Percentiles rank a stretch among this genome's conserved stretches.
phyloP scores from a whole-genome alignment of 1,140 invertebrate genomes.

The Drosophila serrata region DNA sequence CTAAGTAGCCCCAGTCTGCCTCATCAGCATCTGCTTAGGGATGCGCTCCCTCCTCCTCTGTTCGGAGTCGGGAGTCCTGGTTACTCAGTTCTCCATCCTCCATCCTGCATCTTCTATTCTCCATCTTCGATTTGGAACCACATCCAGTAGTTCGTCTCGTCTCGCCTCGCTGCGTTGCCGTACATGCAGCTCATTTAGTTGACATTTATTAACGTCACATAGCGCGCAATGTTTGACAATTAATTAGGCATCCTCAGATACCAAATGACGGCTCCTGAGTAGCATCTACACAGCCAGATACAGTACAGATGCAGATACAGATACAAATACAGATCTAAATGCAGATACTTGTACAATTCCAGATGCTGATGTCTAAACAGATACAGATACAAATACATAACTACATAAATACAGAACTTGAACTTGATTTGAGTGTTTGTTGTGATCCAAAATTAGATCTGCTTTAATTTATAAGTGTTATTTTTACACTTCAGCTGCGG shows the following conservation, averaged over 20 bases:
- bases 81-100: neutral
- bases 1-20: conserved; percentile 65
- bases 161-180: conserved; percentile 40
- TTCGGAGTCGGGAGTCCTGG: neutral
- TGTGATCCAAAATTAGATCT: conserved; percentile 33
- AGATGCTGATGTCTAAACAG: conserved; percentile 5
- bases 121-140: conserved; percentile 4
- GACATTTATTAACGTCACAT: conserved; percentile 83
- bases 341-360: neutral
- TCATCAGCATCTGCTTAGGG: conserved; percentile 47
- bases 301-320: conserved; percentile 11
- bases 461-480: conserved; percentile 54
- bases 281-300: conserved; percentile 10
- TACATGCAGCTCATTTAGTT: conserved; percentile 83
- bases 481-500: conserved; percentile 13
- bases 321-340: conserved; percentile 10
- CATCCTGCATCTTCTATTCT: conserved; percentile 3
- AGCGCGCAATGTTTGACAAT: conserved; percentile 82
- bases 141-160: conserved; percentile 49
- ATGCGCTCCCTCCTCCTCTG: neutral
- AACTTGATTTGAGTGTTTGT: conserved; percentile 33
- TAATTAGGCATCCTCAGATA: conserved; percentile 71
- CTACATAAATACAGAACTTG: conserved; percentile 34
- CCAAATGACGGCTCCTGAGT: conserved; percentile 44
- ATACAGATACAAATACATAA: neutral